Conservation (phyloP, 1,140 invertebrate genomes). For the Drosophila bocqueti region DNA sequence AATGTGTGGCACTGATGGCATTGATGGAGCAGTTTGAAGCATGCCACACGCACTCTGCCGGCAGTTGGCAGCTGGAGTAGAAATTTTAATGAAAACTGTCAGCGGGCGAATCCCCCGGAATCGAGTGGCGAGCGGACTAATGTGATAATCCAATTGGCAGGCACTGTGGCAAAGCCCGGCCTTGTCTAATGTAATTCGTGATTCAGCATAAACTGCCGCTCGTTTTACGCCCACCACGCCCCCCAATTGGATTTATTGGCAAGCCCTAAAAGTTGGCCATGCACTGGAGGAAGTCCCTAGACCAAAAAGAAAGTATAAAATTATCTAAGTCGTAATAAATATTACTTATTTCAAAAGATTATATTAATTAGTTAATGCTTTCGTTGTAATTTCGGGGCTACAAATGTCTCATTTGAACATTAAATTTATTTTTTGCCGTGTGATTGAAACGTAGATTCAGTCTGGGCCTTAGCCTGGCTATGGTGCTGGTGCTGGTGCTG, state of each 20-base stretch:
- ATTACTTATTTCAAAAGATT: not conserved
- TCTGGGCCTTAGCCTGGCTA: not conserved
- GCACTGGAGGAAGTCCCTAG: not conserved
- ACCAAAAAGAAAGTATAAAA: no score
- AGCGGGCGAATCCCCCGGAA: conserved; percentile 15
- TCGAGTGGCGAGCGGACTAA: conserved; percentile 22
- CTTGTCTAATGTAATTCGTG: conserved; percentile 81
- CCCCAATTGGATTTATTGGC: conserved; percentile 64
- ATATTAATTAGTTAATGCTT: not conserved
- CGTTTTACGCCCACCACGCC: conserved; percentile 25
- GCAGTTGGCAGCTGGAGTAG: conserved; percentile 36
- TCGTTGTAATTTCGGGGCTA: no score
- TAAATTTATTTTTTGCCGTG: not conserved
- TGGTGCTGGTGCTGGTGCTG: conserved; percentile 21
- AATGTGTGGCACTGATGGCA: conserved; percentile 43
- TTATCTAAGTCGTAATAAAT: not conserved
- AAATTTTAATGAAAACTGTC: conserved; percentile 76
- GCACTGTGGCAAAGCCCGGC: conserved; percentile 46
- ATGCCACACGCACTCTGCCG: conserved; percentile 52
- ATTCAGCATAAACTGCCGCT: conserved; percentile 77
- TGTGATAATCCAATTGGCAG: conserved; percentile 80
- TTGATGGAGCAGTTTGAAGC: conserved; percentile 71
- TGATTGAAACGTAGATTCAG: not conserved
- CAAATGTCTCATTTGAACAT: not conserved
- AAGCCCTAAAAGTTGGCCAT: conserved; percentile 19